A percentile compares a stretch with the other conserved stretches of the same genome.
These are phyloP conservation scores for Pasiphila rectangulata DNA, from an alignment of 2,888 invertebrate species.

Conservation along the genomic window DNA sequence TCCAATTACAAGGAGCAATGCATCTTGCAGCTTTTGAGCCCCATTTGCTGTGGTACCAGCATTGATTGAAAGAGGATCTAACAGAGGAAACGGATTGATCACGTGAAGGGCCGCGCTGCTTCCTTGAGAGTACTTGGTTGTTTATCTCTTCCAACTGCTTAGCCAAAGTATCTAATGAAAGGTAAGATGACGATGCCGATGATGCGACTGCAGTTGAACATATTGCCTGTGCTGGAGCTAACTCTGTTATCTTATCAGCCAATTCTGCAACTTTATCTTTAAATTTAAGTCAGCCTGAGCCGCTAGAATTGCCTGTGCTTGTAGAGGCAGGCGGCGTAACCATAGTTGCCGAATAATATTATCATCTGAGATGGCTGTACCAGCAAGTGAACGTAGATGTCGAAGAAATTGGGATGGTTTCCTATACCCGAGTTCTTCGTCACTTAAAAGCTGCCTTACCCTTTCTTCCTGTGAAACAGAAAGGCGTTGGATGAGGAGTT, in stretches of 20 bases:
- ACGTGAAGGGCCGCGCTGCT: not conserved
- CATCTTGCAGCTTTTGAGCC: slow-evolving; percentile 10
- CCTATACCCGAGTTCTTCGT: slow-evolving; percentile 1
- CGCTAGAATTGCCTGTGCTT: not conserved
- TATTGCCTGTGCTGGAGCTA: not conserved
- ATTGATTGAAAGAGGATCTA: too few species aligned
- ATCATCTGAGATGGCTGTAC: not conserved
- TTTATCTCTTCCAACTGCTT: not conserved
- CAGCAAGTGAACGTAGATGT: not conserved
- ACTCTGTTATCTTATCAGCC: not conserved
- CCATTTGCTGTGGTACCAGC: not conserved
- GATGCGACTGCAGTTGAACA: not conserved
- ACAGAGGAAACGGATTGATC: too few species aligned
- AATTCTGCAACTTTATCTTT: not conserved
- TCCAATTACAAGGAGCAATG: slow-evolving; percentile 27
- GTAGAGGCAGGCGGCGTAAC: not conserved
- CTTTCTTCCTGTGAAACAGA: not conserved
- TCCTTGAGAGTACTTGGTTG: not conserved
- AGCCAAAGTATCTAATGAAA: too few species aligned
- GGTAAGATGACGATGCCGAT: too few species aligned
- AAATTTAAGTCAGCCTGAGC: not conserved
- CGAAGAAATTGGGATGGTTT: not conserved
- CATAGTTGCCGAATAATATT: not conserved
- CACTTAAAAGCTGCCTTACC: not conserved
- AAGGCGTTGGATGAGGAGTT: not conserved